Evolutionary conservation across 2,888 invertebrate genomes (phyloP), one percentile per base, ranked within the genome.

Genomic region (Cheilosia grossa): DNA sequence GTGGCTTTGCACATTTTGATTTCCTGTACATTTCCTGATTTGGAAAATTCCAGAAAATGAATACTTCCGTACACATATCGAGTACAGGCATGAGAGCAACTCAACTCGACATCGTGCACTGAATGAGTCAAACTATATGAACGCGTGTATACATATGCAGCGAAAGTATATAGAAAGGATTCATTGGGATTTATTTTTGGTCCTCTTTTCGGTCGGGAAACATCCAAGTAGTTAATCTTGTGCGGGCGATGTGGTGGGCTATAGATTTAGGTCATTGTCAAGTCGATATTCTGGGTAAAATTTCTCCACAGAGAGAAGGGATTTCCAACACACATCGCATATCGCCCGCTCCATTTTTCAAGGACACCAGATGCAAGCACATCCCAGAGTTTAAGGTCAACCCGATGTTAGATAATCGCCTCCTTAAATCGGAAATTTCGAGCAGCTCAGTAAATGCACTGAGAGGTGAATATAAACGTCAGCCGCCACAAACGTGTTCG

Each of bases 1-100:
- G 13, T 64, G 58, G 54, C 51, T 42, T n/a, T 58, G 54, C 42
- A 79, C 59, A 59, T 80, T 37, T 53, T 73, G 73, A 82, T 69
- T 74, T 82, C 78, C 78, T 69, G 54, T 78, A 78, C 67, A 82
- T 77, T 73, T 82, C 73, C 82, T 67, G 78, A 82, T 82, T 82
- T 61, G 67, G 63, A 13, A 69, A 67, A 78, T 63, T 73, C 44
- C 63, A 51, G 37, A 78, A 78, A 82, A 78, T 82, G 78, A 82
- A 79, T 78, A 64, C 82, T 78, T 82, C 78, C 73, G 78, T 27
- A 56, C 9, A 30, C 30, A 30, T 72, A 73, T 81, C 67, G 51
- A 56, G 67, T 66, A 37, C 30, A 42, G 37, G 17, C 40, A 21
- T 30, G 24, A 15, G 61, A 54, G 40, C 30, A 67, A 24, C 49